Evolutionary conservation across 2,113 vertebrate genomes (phyloP), one percentile per base, ranked within the genome.

Genomic region (Myrmecophaga tridactyla): DNA sequence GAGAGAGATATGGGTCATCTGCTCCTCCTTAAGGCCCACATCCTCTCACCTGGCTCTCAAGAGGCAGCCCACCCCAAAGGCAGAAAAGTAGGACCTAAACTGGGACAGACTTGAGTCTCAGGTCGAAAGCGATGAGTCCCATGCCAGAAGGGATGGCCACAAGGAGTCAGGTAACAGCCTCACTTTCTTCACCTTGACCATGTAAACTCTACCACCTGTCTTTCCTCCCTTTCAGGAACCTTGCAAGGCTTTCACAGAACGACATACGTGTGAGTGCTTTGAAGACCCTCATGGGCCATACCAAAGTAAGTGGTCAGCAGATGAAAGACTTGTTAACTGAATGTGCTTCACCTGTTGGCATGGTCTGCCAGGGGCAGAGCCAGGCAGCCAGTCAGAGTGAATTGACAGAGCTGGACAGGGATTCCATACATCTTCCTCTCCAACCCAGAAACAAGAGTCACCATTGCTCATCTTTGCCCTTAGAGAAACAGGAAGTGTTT

Each of bases 331-430:
- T 84, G 63, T 51, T 21, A 14, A 58, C 39, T 2, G 23, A 48
- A 9, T 3, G 12, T 56, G 81, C 17, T 43, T 56, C 67, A 15
- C n/a, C 65, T 18, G 11, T 10, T 4, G 12, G 25, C 72, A 53
- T 1, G 48, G 14, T 75, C 41, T 34, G 3, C 51, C 41, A 7
- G 4, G 27, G 65, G 36, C 25, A 3, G n/a, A 39, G 12, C 60
- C 8, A 0, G 14, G 4, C 13, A 62, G 6, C 31, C 3, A 46
- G 73, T 41, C 6, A 13, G 2, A 5, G 25, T 13, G 10, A 46
- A 23, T 6, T 3, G 2, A 31, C 43, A 46, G 86, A 76, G 56
- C 25, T 6, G 0, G 4, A 9, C 1, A 6, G 9, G 31, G 20
- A 29, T 43, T 23, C 75, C 46, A 67, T 9, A 7, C 13, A 1